Evolutionary conservation across 2,888 invertebrate genomes (phyloP).

Genomic region (Tinea trinotella): DNA sequence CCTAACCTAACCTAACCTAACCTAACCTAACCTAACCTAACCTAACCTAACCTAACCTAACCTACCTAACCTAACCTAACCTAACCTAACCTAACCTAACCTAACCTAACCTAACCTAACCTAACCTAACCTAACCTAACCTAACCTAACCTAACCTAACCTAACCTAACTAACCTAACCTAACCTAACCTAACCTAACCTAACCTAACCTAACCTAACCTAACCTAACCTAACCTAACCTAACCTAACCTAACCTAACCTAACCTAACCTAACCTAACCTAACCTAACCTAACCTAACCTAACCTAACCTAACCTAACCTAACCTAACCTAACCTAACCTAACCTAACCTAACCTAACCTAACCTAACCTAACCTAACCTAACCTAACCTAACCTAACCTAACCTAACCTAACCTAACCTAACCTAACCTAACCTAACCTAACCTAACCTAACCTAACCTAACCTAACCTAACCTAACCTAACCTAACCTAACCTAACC

Average conservation of each 20-base stretch:
- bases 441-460: conserved; percentile 25
- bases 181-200: background rate
- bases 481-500: too few species aligned
- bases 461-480: conserved; percentile 24
- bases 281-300: conserved; percentile 24
- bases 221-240: conserved; percentile 22
- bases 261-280: conserved; percentile 23
- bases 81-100: conserved; percentile 20
- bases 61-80: conserved; percentile 19
- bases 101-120: conserved; percentile 22
- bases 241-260: conserved; percentile 23
- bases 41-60: conserved; percentile 1
- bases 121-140: conserved; percentile 17
- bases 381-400: too few species aligned
- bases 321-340: conserved; percentile 22
- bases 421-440: conserved; percentile 24
- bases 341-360: too few species aligned
- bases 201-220: conserved; percentile 19
- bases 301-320: conserved; percentile 23
- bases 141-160: conserved; percentile 23
- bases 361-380: too few species aligned
- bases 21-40: background rate
- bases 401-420: too few species aligned
- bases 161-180: conserved; percentile 23
- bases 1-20: background rate